These are phyloP conservation scores for Spodoptera frugiperda DNA, from an alignment of 1,140 invertebrate genomes.

Conservation along the genomic window DNA sequence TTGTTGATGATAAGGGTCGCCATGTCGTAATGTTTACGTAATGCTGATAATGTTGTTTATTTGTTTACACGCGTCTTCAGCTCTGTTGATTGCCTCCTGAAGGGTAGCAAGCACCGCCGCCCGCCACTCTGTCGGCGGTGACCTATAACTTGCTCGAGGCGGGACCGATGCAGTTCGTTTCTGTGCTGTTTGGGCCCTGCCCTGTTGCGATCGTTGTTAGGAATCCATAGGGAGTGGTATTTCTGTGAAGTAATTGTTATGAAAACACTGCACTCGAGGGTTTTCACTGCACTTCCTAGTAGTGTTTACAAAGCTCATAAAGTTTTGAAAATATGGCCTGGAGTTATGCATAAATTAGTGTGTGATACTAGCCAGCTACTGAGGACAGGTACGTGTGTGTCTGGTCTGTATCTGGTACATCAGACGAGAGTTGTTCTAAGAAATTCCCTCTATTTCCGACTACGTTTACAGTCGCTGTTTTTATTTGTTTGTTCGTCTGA, in stretches of 20 bases:
- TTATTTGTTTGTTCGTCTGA: slow-evolving; percentile 18
- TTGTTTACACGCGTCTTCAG: slow-evolving; percentile 39
- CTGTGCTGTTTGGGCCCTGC: slow-evolving; percentile 27
- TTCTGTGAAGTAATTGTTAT: background rate
- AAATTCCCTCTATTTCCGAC: slow-evolving; percentile 18
- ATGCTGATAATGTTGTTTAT: slow-evolving; percentile 39
- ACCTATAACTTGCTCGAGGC: slow-evolving; percentile 4
- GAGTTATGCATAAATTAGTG: background rate
- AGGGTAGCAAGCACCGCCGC: background rate
- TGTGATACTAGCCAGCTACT: background rate
- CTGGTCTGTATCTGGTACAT: background rate
- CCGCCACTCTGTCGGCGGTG: background rate
- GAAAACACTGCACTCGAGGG: background rate
- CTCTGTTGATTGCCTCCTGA: background rate
- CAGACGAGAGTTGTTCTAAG: background rate
- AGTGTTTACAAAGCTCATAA: background rate
- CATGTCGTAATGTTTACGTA: slow-evolving; percentile 43
- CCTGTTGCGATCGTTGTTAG: slow-evolving; percentile 6
- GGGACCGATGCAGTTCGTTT: slow-evolving; percentile 21
- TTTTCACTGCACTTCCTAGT: background rate
- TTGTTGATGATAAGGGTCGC: slow-evolving; percentile 43
- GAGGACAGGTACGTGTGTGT: slow-evolving; percentile 1
- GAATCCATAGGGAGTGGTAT: slow-evolving; percentile 3
- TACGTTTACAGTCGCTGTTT: background rate
- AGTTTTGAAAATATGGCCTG: background rate